Percentiles rank a stretch among this genome's conserved stretches.
These are phyloP conservation scores for Eulithis prunata DNA, from an alignment of 2,888 invertebrate species.

Conservation along the genomic window DNA sequence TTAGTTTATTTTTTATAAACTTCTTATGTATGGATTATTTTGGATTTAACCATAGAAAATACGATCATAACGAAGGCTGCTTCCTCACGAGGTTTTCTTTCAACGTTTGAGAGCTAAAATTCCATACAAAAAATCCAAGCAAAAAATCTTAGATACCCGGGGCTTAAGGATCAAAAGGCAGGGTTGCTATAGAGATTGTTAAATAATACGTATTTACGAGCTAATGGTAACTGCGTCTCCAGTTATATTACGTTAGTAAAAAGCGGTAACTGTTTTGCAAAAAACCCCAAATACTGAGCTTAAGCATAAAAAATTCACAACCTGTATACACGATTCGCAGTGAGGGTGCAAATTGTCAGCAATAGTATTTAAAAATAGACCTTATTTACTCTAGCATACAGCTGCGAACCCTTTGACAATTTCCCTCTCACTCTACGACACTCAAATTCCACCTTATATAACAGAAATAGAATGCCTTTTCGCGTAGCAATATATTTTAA, in stretches of 20 bases:
- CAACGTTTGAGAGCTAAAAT: too few species aligned
- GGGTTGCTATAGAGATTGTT: too few species aligned
- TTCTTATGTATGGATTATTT: too few species aligned
- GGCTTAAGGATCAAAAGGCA: too few species aligned
- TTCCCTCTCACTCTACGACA: not conserved
- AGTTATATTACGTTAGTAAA: not conserved
- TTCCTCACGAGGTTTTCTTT: too few species aligned
- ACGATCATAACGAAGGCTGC: too few species aligned
- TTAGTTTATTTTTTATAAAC: too few species aligned
- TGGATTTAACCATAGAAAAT: too few species aligned
- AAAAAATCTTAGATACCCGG: too few species aligned
- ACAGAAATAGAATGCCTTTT: conserved; percentile 1
- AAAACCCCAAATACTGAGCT: conserved; percentile 39
- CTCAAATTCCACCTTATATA: conserved; percentile 1
- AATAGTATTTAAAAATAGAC: conserved; percentile 31
- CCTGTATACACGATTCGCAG: conserved; percentile 37
- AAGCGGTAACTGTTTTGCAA: conserved; percentile 16
- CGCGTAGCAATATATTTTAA: conserved; percentile 24
- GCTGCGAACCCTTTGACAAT: conserved; percentile 32
- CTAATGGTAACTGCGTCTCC: too few species aligned
- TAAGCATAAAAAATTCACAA: conserved; percentile 50
- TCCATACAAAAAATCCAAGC: too few species aligned
- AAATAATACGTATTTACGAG: too few species aligned
- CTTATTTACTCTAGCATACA: conserved; percentile 24
- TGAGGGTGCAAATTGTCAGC: conserved; percentile 22